Evolutionary conservation across 1,140 invertebrate genomes (phyloP), one percentile per base, ranked within the genome.

Genomic region (Trichoplusia ni): DNA sequence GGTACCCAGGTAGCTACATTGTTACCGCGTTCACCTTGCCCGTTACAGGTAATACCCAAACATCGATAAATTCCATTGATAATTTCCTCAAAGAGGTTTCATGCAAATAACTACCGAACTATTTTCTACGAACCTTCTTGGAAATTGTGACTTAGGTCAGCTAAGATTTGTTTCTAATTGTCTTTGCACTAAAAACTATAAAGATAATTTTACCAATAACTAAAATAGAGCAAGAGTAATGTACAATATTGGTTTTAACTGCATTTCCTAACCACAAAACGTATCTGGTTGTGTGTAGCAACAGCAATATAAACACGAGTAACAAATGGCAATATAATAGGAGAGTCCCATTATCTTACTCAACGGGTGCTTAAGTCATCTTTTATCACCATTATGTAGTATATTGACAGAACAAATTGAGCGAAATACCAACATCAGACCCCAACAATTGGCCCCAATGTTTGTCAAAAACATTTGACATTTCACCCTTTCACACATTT

Each of bases 321-420:
- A 33, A 38, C 51, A 64, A 64, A 64, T 58, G 63, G 31, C 27
- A 64, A 56, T 58, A 58, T 58, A 64, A 64, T 64, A 64, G 40
- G 29, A 47, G 23, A 21, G 8, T 19, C 21, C 27, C 49, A 56
- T 47, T 56, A 56, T 64, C 38, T 46, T 64, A 56, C 38, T 46
- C 42, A 56, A 56, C 38, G 38, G 27, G 49, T 56, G 35, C 35
- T 56, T 56, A 51, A 27, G 35, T 13, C 35, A 16, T 42, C 62
- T 9, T 64, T 46, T 33, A 19, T 54, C 62, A 59, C 69, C 69
- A 64, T 56, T 54, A 56, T 23, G 46, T 33, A 27, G 11, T 38
- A 19, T 61, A 61, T 61, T 40, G 44, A 61, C 44, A 61, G 59
- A 47, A 38, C 33, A 27, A 56, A 56, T 54, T n/a, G 19, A 13